Evolutionary conservation across 1,140 invertebrate species (phyloP), one percentile per base, ranked within the genome.

Genomic region (Onthophagus taurus): DNA sequence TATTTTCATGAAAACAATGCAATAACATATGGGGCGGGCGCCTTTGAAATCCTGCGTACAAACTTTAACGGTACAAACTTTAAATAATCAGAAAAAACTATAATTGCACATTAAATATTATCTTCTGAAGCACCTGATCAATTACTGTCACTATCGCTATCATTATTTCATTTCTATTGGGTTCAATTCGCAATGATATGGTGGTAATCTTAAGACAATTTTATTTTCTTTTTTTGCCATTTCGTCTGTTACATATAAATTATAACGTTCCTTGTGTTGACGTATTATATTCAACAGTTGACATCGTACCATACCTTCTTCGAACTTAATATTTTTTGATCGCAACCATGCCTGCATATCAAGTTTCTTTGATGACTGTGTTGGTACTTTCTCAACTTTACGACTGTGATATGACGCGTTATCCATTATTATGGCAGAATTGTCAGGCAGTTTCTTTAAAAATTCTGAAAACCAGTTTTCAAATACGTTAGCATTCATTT

Each of bases 381-480:
- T 17, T 51, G 55, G 17, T 30, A 46, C 46, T 45, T 21, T 53
- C 45, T 55, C 53, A 14, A 34, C 23, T 34, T 49, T 47, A 39
- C 54, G 44, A 16, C 49, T 47, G 43, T 60, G 54, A 37, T 63
- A 19, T 9, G 35, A 37, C 9, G 59, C 3, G 42, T 53, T 52
- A 51, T 18, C 42, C 51, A 57, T 35, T 49, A 37, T 19, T 5
- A 37, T 37, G 18, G 21, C 35, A 19, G 35, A 16, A 37, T 37
- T 37, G 16, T 37, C 19, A 7, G 17, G 3, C 21, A 37, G 21
- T 37, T 37, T 20, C 12, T 45, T 7, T 9, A 62, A 42, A 2
- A 57, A 29, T 12, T 50, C 42, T 21, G 44, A 24, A 52, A 64
- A 63, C 54, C 48, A 54, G 46, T 53, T 14, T 41, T 50, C 38